phyloP scores from a whole-genome alignment of 2,113 vertebrate genomes.

The Philantomba maxwellii region DNA sequence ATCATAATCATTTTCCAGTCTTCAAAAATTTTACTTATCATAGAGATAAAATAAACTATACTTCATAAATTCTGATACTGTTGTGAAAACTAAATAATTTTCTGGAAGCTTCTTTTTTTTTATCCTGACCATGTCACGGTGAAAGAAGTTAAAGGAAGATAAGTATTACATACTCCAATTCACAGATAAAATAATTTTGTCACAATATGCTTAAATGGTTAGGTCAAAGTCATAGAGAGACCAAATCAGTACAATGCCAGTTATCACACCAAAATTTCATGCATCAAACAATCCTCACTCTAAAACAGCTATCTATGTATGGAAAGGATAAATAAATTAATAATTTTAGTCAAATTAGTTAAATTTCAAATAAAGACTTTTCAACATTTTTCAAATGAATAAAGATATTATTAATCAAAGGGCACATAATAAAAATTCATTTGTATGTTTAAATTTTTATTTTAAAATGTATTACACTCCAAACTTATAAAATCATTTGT shows the following conservation, averaged over 20 bases:
- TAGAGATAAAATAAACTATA: background rate
- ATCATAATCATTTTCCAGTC: background rate
- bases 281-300: background rate
- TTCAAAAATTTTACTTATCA: background rate
- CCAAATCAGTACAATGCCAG: background rate
- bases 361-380: background rate
- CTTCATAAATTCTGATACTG: background rate
- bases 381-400: background rate
- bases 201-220: background rate
- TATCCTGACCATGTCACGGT: background rate
- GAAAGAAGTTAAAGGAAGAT: background rate
- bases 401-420: background rate
- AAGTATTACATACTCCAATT: background rate
- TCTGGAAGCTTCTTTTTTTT: background rate
- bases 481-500: background rate
- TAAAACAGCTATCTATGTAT: background rate
- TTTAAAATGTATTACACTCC: background rate
- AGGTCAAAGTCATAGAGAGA: background rate
- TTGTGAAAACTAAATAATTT: conserved; percentile 8
- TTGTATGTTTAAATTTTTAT: background rate
- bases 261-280: background rate
- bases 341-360: background rate
- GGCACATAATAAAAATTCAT: background rate
- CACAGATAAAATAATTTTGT: background rate
- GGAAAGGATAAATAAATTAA: background rate